Conservation (phyloP, 2,888 invertebrate genomes). For the Orthosia cruda region DNA sequence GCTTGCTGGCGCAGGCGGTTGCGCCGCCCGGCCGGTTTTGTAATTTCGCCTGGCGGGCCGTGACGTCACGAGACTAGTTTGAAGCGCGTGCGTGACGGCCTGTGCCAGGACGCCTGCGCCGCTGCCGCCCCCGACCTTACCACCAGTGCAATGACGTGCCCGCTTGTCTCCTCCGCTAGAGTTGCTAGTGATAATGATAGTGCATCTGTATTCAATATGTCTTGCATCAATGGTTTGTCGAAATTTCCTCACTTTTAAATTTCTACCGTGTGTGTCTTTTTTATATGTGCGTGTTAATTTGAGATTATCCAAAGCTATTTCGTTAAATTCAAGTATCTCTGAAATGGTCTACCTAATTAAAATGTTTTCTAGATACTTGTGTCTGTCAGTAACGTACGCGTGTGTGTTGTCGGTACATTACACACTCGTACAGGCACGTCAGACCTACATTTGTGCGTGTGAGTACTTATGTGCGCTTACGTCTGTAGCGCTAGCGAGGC, state of each 20-base stretch:
- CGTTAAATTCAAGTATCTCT: constrained; percentile 24
- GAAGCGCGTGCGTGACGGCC: constrained; percentile 89
- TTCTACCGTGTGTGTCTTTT: constrained; percentile 36
- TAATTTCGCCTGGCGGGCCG: constrained; percentile 89
- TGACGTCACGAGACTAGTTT: constrained; percentile 91
- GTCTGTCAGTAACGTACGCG: constrained; percentile 64
- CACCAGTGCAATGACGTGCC: constrained; percentile 89
- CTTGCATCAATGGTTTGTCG: constrained; percentile 49
- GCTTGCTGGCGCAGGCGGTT: constrained; percentile 82
- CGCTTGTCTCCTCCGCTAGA: constrained; percentile 78
- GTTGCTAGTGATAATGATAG: constrained; percentile 69
- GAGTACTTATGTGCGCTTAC: constrained; percentile 83
- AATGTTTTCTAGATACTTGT: constrained; percentile 52
- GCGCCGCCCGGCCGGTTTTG: constrained; percentile 90
- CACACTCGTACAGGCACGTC: constrained; percentile 64
- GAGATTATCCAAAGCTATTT: constrained; percentile 9
- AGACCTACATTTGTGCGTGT: constrained; percentile 76
- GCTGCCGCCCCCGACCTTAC: constrained; percentile 88
- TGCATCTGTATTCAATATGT: constrained; percentile 49
- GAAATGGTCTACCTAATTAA: constrained; percentile 25
- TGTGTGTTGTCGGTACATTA: constrained; percentile 69
- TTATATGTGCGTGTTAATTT: constrained; percentile 30
- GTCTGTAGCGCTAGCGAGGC: constrained; percentile 79
- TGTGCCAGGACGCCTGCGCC: constrained; percentile 87
- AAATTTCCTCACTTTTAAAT: constrained; percentile 32